Evolutionary conservation across 2,888 invertebrate species (phyloP), one percentile per base, ranked within the genome.

Genomic region (Halictus ligatus): DNA sequence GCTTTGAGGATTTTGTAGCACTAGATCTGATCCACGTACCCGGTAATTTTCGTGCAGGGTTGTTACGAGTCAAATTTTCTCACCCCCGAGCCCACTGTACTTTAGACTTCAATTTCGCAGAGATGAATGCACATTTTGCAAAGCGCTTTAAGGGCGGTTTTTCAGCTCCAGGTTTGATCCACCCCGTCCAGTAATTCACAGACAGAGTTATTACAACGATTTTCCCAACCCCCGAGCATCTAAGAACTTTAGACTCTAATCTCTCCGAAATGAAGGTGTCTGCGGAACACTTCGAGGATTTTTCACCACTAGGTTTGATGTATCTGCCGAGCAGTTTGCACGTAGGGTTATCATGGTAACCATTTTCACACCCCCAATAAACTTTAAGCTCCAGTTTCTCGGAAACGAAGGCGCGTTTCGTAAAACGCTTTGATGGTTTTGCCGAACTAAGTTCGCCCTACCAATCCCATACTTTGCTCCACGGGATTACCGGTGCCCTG

Each of bases 341-440:
- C 54, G 54, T 54, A 54, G 54, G 54, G 54, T 54, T 54, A 54
- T 54, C 54, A 54, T 54, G 21, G 54, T 21, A 54, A 54, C 54
- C 54, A 54, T 54, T 54, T 54, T 54, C 54, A 54, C 54, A 54
- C 54, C 54, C 21, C 54, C 54, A 54, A 54, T 54, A 54, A 54
- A 54, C 54, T 54, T 54, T 54, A 54, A 54, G 21, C 54, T 21
- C 54, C 21, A 54, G 54, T 54, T 54, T 54, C 54, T n/a, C 21
- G 54, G 54, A 54, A 54, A 54, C 54, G 54, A 54, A 54, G 21
- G 21, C 54, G 54, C 54, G 54, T 54, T 54, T 54, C 54, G 54
- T 54, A 54, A 54, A 54, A 54, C 54, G 54, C 54, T 54, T 54
- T 54, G 54, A 54, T 54, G 54, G 54, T 54, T 54, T 54, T 54